Evolutionary conservation across 2,888 invertebrate genomes (phyloP).

Genomic region (Conomelus anceps): DNA sequence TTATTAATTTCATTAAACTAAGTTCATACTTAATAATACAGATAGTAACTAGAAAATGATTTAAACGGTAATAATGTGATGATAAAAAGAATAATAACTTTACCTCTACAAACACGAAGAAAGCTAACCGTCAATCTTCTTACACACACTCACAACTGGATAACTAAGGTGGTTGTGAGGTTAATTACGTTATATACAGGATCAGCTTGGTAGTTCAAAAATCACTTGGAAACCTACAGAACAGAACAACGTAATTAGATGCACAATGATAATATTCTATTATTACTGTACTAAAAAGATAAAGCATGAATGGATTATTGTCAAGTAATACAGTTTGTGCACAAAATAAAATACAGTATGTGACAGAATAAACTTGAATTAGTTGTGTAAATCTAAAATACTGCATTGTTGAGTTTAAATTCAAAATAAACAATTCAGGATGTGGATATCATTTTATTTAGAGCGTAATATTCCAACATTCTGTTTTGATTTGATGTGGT

Average conservation of each 20-base stretch:
- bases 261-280: neutral
- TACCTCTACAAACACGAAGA: neutral
- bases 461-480: too few relatives aligned
- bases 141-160: neutral
- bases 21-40: too few relatives aligned
- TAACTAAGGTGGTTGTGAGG: neutral
- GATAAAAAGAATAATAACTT: neutral
- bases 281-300: neutral
- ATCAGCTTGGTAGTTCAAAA: neutral
- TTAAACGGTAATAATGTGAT: too few relatives aligned
- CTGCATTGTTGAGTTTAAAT: too few relatives aligned
- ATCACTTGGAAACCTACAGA: neutral
- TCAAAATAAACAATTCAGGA: too few relatives aligned
- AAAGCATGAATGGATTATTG: neutral
- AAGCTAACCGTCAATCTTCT: neutral
- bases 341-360: neutral
- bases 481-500: too few relatives aligned
- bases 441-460: too few relatives aligned
- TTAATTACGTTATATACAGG: neutral
- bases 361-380: too few relatives aligned
- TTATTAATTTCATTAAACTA: too few relatives aligned
- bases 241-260: neutral
- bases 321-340: neutral
- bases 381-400: too few relatives aligned
- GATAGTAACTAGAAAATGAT: too few relatives aligned